Percentiles rank a stretch among this genome's conserved stretches.
Evolutionary conservation across 1,140 invertebrate genomes (phyloP).

Genomic region (Muscidifurax raptorellus): DNA sequence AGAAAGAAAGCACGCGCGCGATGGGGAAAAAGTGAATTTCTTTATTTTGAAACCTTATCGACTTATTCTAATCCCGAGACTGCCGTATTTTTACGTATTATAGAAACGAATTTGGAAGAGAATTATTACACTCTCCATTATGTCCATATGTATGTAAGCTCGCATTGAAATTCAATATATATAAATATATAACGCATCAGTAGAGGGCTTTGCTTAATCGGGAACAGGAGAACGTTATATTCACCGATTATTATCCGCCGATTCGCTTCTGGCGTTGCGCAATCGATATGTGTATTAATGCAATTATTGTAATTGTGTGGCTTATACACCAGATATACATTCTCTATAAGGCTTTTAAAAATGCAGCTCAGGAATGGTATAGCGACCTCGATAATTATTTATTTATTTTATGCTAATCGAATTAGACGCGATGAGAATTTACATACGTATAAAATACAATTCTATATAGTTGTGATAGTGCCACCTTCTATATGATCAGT

Average conservation of each 20-base stretch:
- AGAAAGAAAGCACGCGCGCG: constrained; percentile 9
- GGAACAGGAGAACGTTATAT: too few relatives aligned
- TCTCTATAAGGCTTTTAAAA: background rate
- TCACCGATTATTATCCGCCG: too few relatives aligned
- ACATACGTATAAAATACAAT: background rate
- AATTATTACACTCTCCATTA: too few relatives aligned
- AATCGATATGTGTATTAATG: background rate
- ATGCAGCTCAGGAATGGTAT: background rate
- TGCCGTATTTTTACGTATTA: too few relatives aligned
- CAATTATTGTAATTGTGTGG: background rate
- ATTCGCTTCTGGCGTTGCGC: background rate
- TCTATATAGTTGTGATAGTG: background rate
- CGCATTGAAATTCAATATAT: too few relatives aligned
- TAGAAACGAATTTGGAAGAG: too few relatives aligned
- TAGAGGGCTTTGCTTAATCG: too few relatives aligned
- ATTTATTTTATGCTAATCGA: background rate
- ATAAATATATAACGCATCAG: too few relatives aligned
- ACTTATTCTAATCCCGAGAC: background rate
- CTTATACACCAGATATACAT: too few relatives aligned
- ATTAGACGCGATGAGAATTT: background rate
- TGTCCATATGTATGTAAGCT: too few relatives aligned
- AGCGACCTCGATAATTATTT: background rate
- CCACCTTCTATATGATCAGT: background rate
- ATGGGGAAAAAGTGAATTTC: background rate
- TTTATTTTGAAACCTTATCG: background rate